Conservation (phyloP, 2,113 vertebrate genomes). For the Brachypodius melanocephalos region DNA sequence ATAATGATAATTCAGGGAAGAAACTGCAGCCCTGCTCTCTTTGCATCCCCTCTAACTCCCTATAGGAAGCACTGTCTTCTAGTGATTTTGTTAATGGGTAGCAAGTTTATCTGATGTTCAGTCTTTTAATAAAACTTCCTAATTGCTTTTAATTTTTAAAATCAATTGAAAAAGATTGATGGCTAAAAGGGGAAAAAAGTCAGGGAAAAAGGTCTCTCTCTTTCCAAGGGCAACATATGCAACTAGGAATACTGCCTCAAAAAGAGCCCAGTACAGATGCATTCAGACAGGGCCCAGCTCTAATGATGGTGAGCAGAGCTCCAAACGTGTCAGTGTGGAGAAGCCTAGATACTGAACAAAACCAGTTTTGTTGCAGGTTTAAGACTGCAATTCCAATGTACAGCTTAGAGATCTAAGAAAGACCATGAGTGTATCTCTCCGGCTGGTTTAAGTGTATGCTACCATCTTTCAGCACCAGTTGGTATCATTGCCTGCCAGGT, state of each 20-base stretch:
- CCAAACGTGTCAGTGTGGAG: background rate
- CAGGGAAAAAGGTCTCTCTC: background rate
- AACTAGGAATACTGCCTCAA: background rate
- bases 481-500: background rate
- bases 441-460: background rate
- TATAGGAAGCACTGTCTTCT: background rate
- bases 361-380: background rate
- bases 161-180: constrained; percentile 16
- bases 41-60: background rate
- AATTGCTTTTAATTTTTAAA: constrained; percentile 53
- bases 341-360: background rate
- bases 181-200: background rate
- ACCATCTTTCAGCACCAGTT: background rate
- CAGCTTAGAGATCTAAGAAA: background rate
- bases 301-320: background rate
- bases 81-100: constrained; percentile 18
- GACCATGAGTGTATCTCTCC: background rate
- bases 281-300: background rate
- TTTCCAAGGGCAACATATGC: background rate
- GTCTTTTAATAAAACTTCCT: constrained; percentile 32
- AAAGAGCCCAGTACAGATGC: background rate
- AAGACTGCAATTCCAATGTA: background rate
- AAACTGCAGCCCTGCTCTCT: background rate
- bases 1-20: constrained; percentile 46
- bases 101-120: constrained; percentile 15